These are phyloP conservation scores for Abramis brama DNA, from an alignment of 2,113 vertebrate species.

Conservation along the genomic window DNA sequence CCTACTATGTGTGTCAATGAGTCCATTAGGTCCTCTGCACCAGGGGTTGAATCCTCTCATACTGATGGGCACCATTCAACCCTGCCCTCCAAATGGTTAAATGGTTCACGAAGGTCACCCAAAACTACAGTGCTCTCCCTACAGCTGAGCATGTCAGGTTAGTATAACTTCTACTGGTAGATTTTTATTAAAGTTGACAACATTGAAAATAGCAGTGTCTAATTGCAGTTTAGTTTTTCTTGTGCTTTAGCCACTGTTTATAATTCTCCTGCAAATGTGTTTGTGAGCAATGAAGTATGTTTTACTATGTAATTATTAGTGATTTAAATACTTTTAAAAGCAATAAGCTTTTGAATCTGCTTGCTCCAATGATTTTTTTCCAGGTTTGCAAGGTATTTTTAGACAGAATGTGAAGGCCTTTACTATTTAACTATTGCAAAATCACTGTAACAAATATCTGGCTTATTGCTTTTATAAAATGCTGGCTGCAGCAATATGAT, in stretches of 20 bases:
- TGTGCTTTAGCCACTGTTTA: neutral
- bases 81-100: neutral
- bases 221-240: neutral
- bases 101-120: neutral
- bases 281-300: neutral
- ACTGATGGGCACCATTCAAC: neutral
- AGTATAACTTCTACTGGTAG: slow-evolving; percentile 37
- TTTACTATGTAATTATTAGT: neutral
- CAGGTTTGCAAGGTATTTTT: neutral
- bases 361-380: neutral
- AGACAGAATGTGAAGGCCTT: neutral
- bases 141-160: slow-evolving; percentile 30
- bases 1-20: neutral
- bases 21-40: neutral
- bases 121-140: neutral
- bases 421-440: neutral
- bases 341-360: neutral
- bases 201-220: neutral
- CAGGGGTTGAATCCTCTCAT: neutral
- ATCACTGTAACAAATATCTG: neutral
- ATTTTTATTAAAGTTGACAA: neutral
- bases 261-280: neutral
- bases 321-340: neutral
- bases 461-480: neutral
- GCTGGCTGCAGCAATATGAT: neutral